A percentile compares a stretch with the other conserved stretches of the same genome.
phyloP scores from a whole-genome alignment of 2,113 vertebrate species.

The Eulemur rufifrons region DNA sequence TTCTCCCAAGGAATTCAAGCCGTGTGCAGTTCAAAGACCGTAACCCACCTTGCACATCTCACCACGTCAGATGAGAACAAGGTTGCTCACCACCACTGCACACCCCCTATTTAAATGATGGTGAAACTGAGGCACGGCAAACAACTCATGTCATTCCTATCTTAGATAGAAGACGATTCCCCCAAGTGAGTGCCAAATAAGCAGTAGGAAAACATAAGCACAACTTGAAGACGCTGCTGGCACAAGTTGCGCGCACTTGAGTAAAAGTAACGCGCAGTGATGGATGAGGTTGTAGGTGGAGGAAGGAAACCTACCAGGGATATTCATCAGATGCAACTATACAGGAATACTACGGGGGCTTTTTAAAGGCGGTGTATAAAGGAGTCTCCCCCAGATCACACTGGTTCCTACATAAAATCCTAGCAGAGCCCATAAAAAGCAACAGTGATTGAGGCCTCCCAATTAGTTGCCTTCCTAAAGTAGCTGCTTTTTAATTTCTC shows the following conservation, averaged over 20 bases:
- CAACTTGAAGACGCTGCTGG: background rate
- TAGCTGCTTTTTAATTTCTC: background rate
- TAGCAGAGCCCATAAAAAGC: background rate
- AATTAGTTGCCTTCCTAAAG: background rate
- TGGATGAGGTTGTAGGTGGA: background rate
- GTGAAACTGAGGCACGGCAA: background rate
- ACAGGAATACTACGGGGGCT: background rate
- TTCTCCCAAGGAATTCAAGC: background rate
- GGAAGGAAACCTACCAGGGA: background rate
- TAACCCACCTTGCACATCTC: background rate
- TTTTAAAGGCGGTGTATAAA: background rate
- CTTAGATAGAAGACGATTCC: background rate
- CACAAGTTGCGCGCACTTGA: too few species aligned
- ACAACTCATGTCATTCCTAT: background rate
- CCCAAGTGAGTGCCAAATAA: background rate
- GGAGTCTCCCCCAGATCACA: background rate
- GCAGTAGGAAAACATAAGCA: background rate
- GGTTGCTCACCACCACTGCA: background rate
- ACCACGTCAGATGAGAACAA: too few species aligned
- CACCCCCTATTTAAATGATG: background rate
- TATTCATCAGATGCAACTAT: background rate
- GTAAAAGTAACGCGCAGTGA: background rate
- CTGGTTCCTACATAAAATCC: slow-evolving; percentile 9
- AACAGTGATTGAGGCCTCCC: background rate
- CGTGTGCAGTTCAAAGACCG: background rate